These are phyloP conservation scores for Brachymystax lenok DNA, from an alignment of 2,797 vertebrate species.

Conservation along the genomic window DNA sequence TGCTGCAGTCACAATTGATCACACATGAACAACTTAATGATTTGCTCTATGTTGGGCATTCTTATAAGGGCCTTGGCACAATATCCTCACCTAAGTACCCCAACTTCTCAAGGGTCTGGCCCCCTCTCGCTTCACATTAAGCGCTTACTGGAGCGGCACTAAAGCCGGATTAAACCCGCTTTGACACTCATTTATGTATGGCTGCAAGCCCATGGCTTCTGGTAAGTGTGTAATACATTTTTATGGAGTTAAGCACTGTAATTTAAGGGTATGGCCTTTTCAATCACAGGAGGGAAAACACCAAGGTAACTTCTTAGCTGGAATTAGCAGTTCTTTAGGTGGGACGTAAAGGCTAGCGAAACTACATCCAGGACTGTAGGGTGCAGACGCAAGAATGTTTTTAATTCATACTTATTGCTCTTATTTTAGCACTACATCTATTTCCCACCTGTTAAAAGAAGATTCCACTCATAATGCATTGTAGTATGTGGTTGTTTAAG, in stretches of 20 bases:
- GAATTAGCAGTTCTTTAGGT: slow-evolving; percentile 12
- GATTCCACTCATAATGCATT: neutral
- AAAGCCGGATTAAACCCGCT: slow-evolving; percentile 51
- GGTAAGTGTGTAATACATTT: slow-evolving; percentile 49
- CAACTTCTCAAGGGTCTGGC: slow-evolving; percentile 17
- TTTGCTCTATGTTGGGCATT: neutral
- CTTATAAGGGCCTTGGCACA: neutral
- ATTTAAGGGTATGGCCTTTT: slow-evolving; percentile 40
- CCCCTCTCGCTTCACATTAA: slow-evolving; percentile 30
- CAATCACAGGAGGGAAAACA: slow-evolving; percentile 12
- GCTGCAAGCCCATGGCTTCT: slow-evolving; percentile 41
- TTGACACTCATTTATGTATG: slow-evolving; percentile 37
- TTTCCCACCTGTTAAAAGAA: neutral
- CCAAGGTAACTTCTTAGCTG: slow-evolving; percentile 48
- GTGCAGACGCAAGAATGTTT: too few relatives aligned
- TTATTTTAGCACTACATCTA: neutral
- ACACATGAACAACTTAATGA: neutral
- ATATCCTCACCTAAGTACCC: neutral
- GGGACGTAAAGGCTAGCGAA: too few relatives aligned
- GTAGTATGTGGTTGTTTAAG: neutral
- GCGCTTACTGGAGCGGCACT: slow-evolving; percentile 43
- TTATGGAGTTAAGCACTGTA: slow-evolving; percentile 46
- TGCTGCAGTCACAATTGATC: neutral
- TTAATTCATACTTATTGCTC: neutral
- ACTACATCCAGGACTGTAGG: too few relatives aligned